phyloP scores from a whole-genome alignment of 2,888 invertebrate genomes.

The Hydrotaea diabolus region DNA sequence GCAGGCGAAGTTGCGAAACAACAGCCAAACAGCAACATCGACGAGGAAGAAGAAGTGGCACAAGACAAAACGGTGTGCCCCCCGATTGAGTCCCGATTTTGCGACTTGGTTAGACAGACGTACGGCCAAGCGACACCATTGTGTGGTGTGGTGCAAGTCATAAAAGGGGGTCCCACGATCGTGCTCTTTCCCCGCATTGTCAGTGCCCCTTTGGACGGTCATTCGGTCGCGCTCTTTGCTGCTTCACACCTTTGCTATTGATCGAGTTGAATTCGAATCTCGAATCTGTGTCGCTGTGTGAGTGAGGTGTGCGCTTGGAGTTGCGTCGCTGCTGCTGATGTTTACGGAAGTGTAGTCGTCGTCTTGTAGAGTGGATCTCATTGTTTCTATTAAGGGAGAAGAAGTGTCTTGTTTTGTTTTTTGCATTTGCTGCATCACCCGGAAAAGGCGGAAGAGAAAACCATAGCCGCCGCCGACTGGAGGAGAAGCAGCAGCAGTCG shows the following conservation, averaged over 20 bases:
- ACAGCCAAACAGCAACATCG: constrained; percentile 35
- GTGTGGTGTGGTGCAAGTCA: constrained; percentile 34
- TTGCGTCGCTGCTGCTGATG: constrained; percentile 58
- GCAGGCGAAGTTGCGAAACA: constrained; percentile 65
- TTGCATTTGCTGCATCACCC: constrained; percentile 38
- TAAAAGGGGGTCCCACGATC: constrained; percentile 57
- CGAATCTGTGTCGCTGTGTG: neutral
- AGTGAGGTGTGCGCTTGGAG: constrained; percentile 49
- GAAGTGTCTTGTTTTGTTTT: constrained; percentile 52
- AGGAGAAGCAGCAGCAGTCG: neutral
- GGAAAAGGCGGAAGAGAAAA: constrained; percentile 58
- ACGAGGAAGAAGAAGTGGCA: constrained; percentile 50
- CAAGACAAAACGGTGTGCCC: constrained; percentile 60
- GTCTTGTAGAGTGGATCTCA: constrained; percentile 36
- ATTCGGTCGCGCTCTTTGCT: constrained; percentile 14
- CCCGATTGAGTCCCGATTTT: constrained; percentile 56
- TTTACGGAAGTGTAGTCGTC: constrained; percentile 59
- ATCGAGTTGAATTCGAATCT: constrained; percentile 1
- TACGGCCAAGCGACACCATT: constrained; percentile 14
- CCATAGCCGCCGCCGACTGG: constrained; percentile 17
- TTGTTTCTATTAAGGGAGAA: constrained; percentile 55
- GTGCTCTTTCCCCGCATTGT: constrained; percentile 23
- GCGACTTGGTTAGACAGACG: constrained; percentile 38
- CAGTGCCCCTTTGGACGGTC: neutral
- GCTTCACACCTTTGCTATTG: constrained; percentile 38